Conservation (phyloP, 2,113 vertebrate species). For the Scalopus aquaticus region DNA sequence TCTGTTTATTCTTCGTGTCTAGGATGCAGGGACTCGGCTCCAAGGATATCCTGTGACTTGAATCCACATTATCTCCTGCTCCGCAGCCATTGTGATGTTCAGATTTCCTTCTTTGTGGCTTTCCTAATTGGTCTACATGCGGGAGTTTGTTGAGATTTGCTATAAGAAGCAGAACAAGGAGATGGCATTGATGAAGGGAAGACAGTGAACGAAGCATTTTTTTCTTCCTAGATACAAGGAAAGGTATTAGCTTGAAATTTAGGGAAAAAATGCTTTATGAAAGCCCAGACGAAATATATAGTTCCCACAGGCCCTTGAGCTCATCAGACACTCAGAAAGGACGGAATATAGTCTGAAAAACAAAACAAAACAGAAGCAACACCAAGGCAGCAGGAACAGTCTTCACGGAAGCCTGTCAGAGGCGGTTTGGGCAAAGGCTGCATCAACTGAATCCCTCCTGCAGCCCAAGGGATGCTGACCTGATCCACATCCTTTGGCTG, state of each 20-base stretch:
- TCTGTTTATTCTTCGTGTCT: not conserved
- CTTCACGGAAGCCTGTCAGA: not conserved
- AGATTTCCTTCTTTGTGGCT: not conserved
- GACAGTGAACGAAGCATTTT: not conserved
- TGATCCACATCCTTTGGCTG: not conserved
- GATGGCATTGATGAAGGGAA: not conserved
- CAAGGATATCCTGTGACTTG: not conserved
- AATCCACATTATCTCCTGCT: not conserved
- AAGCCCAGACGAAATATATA: conserved; percentile 12
- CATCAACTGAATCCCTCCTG: not conserved
- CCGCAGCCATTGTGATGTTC: not conserved
- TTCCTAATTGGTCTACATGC: not conserved
- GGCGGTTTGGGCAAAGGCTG: not conserved
- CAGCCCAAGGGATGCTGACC: not conserved
- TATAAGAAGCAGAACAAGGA: not conserved
- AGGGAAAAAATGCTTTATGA: not conserved
- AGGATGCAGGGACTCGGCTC: not conserved
- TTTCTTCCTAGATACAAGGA: conserved; percentile 26
- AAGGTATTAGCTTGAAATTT: conserved; percentile 34
- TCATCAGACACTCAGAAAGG: not conserved
- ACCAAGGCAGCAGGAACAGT: not conserved
- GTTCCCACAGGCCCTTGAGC: not conserved
- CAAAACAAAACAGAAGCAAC: not conserved
- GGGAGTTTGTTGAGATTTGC: not conserved
- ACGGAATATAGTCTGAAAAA: not conserved